Evolutionary conservation across 2,888 invertebrate species (phyloP), one percentile per base, ranked within the genome.

Genomic region (Ethmia dodecea): DNA sequence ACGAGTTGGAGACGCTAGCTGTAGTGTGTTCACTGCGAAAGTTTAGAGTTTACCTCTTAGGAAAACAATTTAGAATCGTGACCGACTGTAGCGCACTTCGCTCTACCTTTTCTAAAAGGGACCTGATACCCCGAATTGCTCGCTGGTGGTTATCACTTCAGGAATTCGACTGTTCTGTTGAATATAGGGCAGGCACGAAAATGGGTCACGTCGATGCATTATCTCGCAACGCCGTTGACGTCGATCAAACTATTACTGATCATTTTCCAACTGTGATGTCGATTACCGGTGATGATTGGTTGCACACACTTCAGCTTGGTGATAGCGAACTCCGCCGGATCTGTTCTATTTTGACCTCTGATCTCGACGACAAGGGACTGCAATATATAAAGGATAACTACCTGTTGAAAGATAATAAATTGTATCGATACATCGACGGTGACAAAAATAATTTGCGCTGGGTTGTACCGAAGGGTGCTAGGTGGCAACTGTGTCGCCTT

Each of bases 291-390:
- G 29, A 29, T 5, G 29, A 29, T n/a, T 29, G 29, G 29, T 15
- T 29, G 10, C 15, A 6, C n/a, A 29, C 14, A 1, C 5, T 29
- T 5, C 29, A 29, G 4, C 10, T 15, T 4, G 29, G 16, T 2
- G 29, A 29, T 11, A 2, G 15, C 11, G 29, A 29, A 16, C 3
- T 29, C 2, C 3, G 14, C 3, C 2, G 29, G 6, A 29, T 29
- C 32, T 14, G 53, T 50, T 25, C 42, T 34, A 40, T 54, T 13
- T 45, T 47, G 4, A 46, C 47, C 22, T 24, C 13, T 0, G 35
- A 36, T 11, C 3, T 27, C 1, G 27, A 13, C 3, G 13, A 9
- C 3, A 13, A 13, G 13, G 27, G 5, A 5, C 1, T 27, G 1
- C 5, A 13, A 5, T 26, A 26, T n/a, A 27, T 27, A 8, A 13